These are phyloP conservation scores for Nothocercus julius DNA, from an alignment of 2,113 vertebrate species.

Conservation along the genomic window DNA sequence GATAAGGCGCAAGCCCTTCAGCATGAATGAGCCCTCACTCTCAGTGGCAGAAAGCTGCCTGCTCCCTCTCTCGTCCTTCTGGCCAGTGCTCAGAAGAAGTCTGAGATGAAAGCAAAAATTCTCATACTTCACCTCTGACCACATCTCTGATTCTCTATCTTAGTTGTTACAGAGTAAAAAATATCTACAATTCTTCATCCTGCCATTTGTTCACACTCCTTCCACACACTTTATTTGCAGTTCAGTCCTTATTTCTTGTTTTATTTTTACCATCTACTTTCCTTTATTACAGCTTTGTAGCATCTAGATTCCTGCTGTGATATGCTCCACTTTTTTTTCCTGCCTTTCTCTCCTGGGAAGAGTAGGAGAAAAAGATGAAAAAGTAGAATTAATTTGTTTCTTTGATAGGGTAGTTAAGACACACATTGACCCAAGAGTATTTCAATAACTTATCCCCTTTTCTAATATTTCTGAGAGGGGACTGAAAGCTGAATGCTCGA, in stretches of 20 bases:
- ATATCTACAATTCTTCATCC: not conserved
- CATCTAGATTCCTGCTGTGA: conserved; percentile 20
- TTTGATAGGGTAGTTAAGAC: conserved; percentile 39
- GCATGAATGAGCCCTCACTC: not conserved
- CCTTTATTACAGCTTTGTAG: conserved; percentile 37
- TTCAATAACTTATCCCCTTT: conserved; percentile 34
- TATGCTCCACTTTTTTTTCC: conserved; percentile 12
- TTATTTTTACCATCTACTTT: conserved; percentile 18
- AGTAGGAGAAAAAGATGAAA: conserved; percentile 46
- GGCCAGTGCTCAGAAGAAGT: not conserved
- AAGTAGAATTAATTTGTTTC: conserved; percentile 58
- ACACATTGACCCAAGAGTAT: not conserved
- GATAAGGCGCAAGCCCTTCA: not conserved
- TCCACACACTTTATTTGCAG: not conserved
- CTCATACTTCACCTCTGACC: not conserved
- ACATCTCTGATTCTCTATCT: conserved; percentile 16
- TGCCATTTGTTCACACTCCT: not conserved
- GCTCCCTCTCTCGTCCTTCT: not conserved
- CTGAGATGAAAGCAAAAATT: conserved; percentile 49
- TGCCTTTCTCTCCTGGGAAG: conserved; percentile 23
- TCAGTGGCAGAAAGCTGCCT: not conserved
- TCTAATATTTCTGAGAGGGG: conserved; percentile 35
- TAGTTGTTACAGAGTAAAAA: conserved; percentile 17
- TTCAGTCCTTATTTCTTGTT: not conserved
- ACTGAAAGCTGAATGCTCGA: conserved; percentile 47